Base-by-base conservation (phyloP, 2,888 invertebrate genomes). In the Tachina grossa region DNA sequence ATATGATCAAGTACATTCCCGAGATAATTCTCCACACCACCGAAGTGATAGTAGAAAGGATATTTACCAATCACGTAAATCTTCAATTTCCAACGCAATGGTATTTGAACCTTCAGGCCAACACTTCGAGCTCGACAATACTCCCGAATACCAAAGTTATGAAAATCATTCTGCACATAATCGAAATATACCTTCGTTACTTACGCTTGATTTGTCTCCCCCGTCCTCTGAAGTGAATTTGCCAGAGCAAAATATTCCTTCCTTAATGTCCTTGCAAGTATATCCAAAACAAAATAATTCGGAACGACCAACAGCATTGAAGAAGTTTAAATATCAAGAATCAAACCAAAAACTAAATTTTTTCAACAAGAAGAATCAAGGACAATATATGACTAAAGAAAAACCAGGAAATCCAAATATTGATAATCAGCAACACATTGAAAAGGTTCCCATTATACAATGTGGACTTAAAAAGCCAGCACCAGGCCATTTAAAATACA, bases 401-500 rank as follows among this genome's bases (percentile, higher is more conserved):
- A 49, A 5, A 49, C 0, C 45, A 65, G 31, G 39, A 1, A 13
- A 49, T 8, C 2, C 11, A n/a, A 47, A 47, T 31, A 9, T 9
- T n/a, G 16, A 9, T 14, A 51, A 66, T 2, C n/a, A 39, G 13
- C 14, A 14, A 47, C 10, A 51, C 5, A 14, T 31, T 9, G 19
- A 13, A 11, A 9, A 39, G 43, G 41, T 55, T 55, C 49, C 61
- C 19, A 19, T 53, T 14, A 81, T 81, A 68, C 10, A 63, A 63
- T 41, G 39, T 55, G 71, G 71, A n/a, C 19, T 65, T 4, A 59
- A 13, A 8, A 68, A 51, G 4, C 61, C 83, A 14, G 49, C 69
- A 6, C 47, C 53, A 1, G 61, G 61, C 2, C 61, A 61, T 39
- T 53, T 72, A 22, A 83, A 83, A 57, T 31, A n/a, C 14, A 63